These are phyloP conservation scores for Pseudomyrmex gracilis DNA, from an alignment of 1,140 invertebrate species.

Conservation along the genomic window DNA sequence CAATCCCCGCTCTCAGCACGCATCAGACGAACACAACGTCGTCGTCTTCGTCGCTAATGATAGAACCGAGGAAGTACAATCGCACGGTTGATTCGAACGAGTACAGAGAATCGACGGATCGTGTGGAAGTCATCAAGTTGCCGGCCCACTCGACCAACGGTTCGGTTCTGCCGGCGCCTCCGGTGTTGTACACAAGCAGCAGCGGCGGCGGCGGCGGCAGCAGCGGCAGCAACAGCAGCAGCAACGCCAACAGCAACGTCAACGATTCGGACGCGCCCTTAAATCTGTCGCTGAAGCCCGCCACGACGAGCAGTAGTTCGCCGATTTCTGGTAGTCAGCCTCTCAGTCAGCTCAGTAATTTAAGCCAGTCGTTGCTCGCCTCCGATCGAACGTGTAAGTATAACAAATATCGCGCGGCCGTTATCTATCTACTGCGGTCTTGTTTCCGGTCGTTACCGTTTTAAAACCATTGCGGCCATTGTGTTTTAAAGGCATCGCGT, in stretches of 20 bases:
- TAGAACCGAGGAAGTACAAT: constrained; percentile 83
- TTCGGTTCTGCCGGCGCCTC: constrained; percentile 82
- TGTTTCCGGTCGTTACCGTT: constrained; percentile 9
- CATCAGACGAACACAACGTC: constrained; percentile 81
- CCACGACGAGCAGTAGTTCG: constrained; percentile 83
- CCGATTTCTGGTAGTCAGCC: constrained; percentile 83
- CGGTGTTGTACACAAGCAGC: constrained; percentile 80
- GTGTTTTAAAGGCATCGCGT: background rate
- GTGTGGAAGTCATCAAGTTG: constrained; percentile 92
- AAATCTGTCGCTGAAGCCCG: constrained; percentile 92
- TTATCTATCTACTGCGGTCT: background rate
- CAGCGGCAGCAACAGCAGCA: constrained; percentile 78
- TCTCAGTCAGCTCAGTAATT: constrained; percentile 87
- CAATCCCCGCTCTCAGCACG: constrained; percentile 78
- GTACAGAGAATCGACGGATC: constrained; percentile 85
- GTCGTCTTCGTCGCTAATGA: constrained; percentile 75
- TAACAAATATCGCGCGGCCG: background rate
- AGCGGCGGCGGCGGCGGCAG: constrained; percentile 78
- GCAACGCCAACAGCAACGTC: constrained; percentile 81
- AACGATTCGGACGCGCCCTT: constrained; percentile 91
- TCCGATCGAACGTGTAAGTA: constrained; percentile 87
- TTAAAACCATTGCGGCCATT: background rate
- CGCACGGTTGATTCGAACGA: constrained; percentile 80
- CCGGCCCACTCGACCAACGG: constrained; percentile 87
- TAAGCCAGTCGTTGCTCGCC: constrained; percentile 84